Base-by-base conservation (phyloP, 2,797 vertebrate species). In the Ctenochaetus hawaiiensis region DNA sequence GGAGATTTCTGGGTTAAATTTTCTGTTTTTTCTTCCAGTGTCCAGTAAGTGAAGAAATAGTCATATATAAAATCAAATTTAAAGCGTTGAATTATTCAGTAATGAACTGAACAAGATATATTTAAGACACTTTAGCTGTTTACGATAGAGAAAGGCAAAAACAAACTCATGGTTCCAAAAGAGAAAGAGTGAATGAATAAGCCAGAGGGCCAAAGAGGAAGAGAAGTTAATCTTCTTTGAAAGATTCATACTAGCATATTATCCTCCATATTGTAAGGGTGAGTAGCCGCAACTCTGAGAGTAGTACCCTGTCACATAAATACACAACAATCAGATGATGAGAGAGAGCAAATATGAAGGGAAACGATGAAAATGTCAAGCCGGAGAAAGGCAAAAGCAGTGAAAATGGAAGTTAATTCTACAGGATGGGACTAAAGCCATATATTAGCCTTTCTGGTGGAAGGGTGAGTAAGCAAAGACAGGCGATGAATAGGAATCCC, bases 381-480 rank as follows among this genome's bases (percentile, higher is more conserved):
- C 37, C 52, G 63, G 71, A 75, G 76, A 60, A 75, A 63, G 45
- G 62, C 56, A 75, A 64, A 48, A 56, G 47, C 34, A 45, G 52
- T 7, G 17, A 37, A 72, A 71, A 45, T 20, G 26, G 67, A 82
- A 76, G 80, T 70, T 88, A 83, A 87, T 84, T 84, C 70, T 62
- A 3, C 37, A 53, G 71, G 78, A 83, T 67, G 61, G 51, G 72
- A 57, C 37, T 68, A 75, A 89, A 89, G 74, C 67, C 72, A 65
- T 58, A 86, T 47, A 83, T 89, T 89, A 84, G 82, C 85, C 81
- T 89, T 79, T 85, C 63, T 23, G 61, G 71, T 41, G 60, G 57
- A 75, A 57, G 75, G 78, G 74, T 79, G 83, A 86, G 44, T 51
- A 57, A 77, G 48, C 87, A 72, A 54, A 77, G 76, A 68, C 45